Evolutionary conservation across 2,113 vertebrate genomes (phyloP).

Genomic region (Dolichotis patagonum): DNA sequence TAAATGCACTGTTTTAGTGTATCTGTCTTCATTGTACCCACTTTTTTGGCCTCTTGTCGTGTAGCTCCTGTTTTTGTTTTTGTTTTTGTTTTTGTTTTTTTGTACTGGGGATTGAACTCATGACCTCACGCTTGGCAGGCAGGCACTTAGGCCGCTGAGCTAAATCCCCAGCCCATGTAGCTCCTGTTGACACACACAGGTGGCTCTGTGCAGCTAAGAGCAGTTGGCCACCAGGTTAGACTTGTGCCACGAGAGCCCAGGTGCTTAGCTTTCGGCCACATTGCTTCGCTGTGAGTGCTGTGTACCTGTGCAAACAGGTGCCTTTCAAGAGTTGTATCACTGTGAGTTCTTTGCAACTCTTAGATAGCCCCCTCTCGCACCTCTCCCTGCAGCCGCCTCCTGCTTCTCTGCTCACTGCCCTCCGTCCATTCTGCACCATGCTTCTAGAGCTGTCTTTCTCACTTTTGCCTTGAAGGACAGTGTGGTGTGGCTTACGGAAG

Average conservation of each 20-base stretch:
- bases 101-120: too few relatives aligned
- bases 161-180: too few relatives aligned
- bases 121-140: too few relatives aligned
- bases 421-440: background rate
- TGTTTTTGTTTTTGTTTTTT: too few relatives aligned
- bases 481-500: accelerated
- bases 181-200: background rate
- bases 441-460: background rate
- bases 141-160: too few relatives aligned
- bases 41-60: background rate
- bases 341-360: background rate
- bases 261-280: accelerated
- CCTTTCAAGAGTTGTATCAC: background rate
- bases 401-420: background rate
- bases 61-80: accelerated
- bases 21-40: accelerated
- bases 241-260: too few relatives aligned
- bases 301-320: background rate
- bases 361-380: background rate
- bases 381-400: background rate
- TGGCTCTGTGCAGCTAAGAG: background rate
- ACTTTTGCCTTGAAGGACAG: background rate
- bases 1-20: background rate
- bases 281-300: accelerated
- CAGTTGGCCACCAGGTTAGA: accelerated